A percentile compares a stretch with the other conserved stretches of the same genome.
These are phyloP conservation scores for Amiota communis DNA, from an alignment of 2,888 invertebrate genomes.

Conservation along the genomic window DNA sequence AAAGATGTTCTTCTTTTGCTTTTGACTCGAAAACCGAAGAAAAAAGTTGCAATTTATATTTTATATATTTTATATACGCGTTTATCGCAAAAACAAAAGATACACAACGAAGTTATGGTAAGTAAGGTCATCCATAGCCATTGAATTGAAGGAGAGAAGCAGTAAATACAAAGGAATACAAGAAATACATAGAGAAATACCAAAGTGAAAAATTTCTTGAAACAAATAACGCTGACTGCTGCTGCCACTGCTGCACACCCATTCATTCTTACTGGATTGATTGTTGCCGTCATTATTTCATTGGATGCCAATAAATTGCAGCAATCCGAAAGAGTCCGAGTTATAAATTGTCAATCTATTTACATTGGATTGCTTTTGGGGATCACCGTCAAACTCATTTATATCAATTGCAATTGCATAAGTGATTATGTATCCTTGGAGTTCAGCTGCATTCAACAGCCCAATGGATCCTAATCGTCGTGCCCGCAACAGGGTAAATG, in stretches of 20 bases:
- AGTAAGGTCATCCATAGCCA: background rate
- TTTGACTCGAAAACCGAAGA: background rate
- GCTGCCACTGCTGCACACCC: conserved; percentile 30
- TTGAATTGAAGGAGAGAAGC: conserved; percentile 1
- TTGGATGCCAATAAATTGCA: too few relatives aligned
- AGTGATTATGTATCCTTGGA: conserved; percentile 71
- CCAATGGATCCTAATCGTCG: conserved; percentile 32
- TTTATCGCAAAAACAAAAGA: background rate
- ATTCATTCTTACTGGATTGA: conserved; percentile 5
- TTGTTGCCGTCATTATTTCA: conserved; percentile 21
- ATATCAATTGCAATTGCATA: background rate
- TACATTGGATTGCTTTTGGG: background rate
- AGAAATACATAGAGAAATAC: conserved; percentile 13
- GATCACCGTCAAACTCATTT: background rate
- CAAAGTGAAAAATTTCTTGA: background rate
- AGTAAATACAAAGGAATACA: background rate
- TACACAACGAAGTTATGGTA: conserved; percentile 20
- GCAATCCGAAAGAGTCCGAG: conserved; percentile 12
- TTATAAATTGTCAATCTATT: conserved; percentile 25
- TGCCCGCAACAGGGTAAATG: conserved; percentile 54
- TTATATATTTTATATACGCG: conserved; percentile 10
- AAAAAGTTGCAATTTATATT: background rate
- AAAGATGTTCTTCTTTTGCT: too few relatives aligned
- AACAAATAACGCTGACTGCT: conserved; percentile 50
- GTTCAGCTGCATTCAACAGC: conserved; percentile 63